Base-by-base conservation (phyloP, 2,113 vertebrate species). In the Tautogolabrus adspersus region DNA sequence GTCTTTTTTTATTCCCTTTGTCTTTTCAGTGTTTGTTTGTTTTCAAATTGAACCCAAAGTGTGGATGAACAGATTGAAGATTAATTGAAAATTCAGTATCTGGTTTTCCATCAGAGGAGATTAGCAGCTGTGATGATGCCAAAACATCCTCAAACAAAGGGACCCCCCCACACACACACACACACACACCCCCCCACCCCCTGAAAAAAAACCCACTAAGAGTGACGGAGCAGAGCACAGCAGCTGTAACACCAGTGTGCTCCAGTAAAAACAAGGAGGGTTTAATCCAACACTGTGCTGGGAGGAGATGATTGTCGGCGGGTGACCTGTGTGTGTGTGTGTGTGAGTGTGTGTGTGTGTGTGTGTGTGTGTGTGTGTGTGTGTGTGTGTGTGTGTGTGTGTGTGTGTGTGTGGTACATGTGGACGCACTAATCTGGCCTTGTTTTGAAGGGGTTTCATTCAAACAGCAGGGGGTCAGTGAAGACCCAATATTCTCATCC, bases 381-480 rank as follows among this genome's bases (percentile, higher is more conserved):
- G 69, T 34, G 65, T 40, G 51, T 30, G 44, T 52, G 21, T 34
- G 40, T 52, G 18, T 52, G 64, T 66, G 64, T 54, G 65, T 54
- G 66, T 23, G 30, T 54, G 49, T 54, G 46, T 66, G 34, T 40
- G 52, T 11, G n/a, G 16, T 38, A n/a, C 16, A 10, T 54, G 52
- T 63, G 55, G 18, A 63, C 8, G 38, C 51, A 44, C 66, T 85
- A 86, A 90, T 89, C 87, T 79, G 72, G 65, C 64, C 63, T 81
- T 76, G 75, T 85, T 77, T 79, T 85, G 52, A 21, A 54, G 74
- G 64, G 85, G 62, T 81, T 76, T 76, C 61, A 88, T 80, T 77
- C 66, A 18, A 86, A 66, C 82, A 70, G 68, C 77, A 83, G 72
- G 79, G 51, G 80, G 64, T 9, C 54, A 63, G 63, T 18, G 34